A percentile compares a stretch with the other conserved stretches of the same genome.
Conservation (phyloP, 1,140 invertebrate genomes). For the Semibalanus balanoides region DNA sequence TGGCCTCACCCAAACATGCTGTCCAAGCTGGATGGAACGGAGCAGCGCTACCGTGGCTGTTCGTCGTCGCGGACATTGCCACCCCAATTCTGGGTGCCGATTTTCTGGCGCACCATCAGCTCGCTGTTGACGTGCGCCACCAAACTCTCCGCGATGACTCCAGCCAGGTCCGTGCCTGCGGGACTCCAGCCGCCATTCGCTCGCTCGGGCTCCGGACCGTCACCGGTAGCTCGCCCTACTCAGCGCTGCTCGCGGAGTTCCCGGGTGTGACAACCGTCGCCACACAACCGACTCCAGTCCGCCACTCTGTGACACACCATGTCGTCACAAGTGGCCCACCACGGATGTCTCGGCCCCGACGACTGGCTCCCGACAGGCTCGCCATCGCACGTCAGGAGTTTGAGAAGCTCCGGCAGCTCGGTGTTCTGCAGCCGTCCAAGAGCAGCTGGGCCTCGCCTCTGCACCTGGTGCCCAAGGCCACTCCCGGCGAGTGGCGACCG, state of each 20-base stretch:
- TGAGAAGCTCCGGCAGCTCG: constrained; percentile 15
- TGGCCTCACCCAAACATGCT: too few relatives aligned
- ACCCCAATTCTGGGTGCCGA: too few relatives aligned
- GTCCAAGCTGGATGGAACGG: too few relatives aligned
- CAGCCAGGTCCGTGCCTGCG: too few relatives aligned
- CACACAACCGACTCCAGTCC: background rate
- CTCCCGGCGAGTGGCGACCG: constrained; percentile 24
- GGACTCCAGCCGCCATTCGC: too few relatives aligned
- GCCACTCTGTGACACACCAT: background rate
- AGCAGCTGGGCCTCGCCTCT: constrained; percentile 20
- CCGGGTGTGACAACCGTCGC: background rate
- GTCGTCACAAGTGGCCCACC: constrained; percentile 7
- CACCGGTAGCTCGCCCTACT: too few relatives aligned
- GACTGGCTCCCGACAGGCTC: constrained; percentile 24
- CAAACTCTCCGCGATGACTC: too few relatives aligned
- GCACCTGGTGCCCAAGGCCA: constrained; percentile 19
- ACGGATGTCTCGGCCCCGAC: constrained; percentile 15
- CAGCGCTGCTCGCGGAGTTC: background rate
- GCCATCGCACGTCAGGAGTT: constrained; percentile 21
- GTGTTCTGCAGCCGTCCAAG: constrained; percentile 14
- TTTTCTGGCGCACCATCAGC: too few relatives aligned
- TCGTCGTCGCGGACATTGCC: too few relatives aligned
- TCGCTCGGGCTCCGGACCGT: too few relatives aligned
- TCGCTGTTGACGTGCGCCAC: too few relatives aligned
- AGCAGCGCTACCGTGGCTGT: too few relatives aligned